Percentiles rank a stretch among this genome's conserved stretches.
phyloP scores from a whole-genome alignment of 1,140 invertebrate genomes.

The Eupristina koningsbergeri region DNA sequence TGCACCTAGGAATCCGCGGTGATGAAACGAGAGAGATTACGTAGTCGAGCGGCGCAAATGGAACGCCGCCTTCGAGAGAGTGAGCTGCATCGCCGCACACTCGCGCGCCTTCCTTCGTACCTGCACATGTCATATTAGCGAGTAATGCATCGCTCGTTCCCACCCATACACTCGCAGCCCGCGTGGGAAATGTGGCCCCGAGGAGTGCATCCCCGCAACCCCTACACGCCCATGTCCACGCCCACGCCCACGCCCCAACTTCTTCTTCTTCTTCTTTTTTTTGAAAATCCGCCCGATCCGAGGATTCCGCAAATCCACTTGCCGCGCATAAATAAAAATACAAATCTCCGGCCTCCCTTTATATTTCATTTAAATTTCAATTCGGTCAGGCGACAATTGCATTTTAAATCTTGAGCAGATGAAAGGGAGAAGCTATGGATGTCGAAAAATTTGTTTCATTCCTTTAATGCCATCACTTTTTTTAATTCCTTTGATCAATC shows the following conservation, averaged over 20 bases:
- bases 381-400: too few species aligned
- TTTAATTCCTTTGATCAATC: neutral
- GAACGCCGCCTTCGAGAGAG: neutral
- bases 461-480: too few species aligned
- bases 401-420: too few species aligned
- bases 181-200: slow-evolving; percentile 30
- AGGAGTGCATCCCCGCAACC: neutral
- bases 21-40: slow-evolving; percentile 64
- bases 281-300: neutral
- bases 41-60: slow-evolving; percentile 47
- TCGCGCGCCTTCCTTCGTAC: too few species aligned
- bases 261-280: neutral
- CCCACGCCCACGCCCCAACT: too few species aligned
- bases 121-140: slow-evolving; percentile 41
- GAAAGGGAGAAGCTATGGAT: too few species aligned
- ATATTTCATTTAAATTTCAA: too few species aligned
- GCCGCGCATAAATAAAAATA: too few species aligned
- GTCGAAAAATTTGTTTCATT: neutral
- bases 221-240: neutral
- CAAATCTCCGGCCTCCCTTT: too few species aligned
- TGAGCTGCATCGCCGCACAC: slow-evolving; percentile 10
- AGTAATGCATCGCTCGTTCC: slow-evolving; percentile 24
- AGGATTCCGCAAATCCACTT: too few species aligned
- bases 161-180: slow-evolving; percentile 25
- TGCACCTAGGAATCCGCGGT: slow-evolving; percentile 40